phyloP scores from a whole-genome alignment of 2,113 vertebrate species.

The Chionodraco myersi region DNA sequence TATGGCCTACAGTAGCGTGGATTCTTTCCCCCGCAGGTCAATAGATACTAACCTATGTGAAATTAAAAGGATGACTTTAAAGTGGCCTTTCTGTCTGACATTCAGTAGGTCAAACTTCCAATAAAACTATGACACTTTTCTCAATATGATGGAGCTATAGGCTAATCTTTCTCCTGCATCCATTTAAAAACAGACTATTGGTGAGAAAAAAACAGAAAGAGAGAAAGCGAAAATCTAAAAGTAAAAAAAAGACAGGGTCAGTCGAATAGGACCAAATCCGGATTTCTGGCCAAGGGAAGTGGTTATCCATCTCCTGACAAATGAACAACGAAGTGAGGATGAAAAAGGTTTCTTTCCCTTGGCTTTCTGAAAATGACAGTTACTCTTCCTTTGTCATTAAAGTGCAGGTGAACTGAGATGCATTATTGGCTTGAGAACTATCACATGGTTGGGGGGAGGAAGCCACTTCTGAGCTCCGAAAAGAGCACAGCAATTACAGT shows the following conservation, averaged over 20 bases:
- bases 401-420: conserved; percentile 39
- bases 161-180: neutral
- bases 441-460: conserved; percentile 29
- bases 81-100: conserved; percentile 11
- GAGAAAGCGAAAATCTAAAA: neutral
- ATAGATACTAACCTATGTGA: neutral
- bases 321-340: conserved; percentile 23
- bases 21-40: too few relatives aligned
- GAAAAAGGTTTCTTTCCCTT: conserved; percentile 3
- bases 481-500: conserved; percentile 68
- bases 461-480: conserved; percentile 50
- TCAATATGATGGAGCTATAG: neutral
- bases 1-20: too few relatives aligned
- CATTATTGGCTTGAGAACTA: conserved; percentile 47
- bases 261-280: neutral
- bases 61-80: neutral
- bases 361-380: conserved; percentile 35
- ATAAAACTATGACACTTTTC: conserved; percentile 24
- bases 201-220: neutral
- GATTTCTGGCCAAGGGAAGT: neutral
- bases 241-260: neutral
- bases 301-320: conserved; percentile 18
- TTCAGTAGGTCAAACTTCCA: conserved; percentile 15
- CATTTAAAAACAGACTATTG: conserved; percentile 9
- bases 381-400: conserved; percentile 41